Evolutionary conservation across 1,140 invertebrate species (phyloP).

Genomic region (Prorops nasuta): DNA sequence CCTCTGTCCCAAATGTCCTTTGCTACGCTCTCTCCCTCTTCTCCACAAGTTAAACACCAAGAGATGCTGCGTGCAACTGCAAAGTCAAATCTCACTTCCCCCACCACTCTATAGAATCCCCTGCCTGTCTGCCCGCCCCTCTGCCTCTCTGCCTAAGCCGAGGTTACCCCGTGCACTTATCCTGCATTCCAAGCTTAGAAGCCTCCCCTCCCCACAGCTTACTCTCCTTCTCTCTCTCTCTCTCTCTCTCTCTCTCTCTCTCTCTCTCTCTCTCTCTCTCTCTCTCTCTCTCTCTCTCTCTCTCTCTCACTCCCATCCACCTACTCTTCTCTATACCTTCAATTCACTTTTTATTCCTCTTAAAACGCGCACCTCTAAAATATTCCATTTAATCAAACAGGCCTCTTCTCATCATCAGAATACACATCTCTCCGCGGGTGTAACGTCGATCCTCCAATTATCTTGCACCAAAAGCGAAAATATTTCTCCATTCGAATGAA

Average conservation of each 20-base stretch:
- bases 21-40: constrained; percentile 3
- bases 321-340: constrained; percentile 1
- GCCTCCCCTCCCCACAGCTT: constrained; percentile 17
- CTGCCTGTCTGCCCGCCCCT: neutral
- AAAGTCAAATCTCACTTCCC: constrained; percentile 39
- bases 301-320: neutral
- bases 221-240: constrained; percentile 20
- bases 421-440: no score
- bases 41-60: constrained; percentile 25
- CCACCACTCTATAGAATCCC: neutral
- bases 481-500: no score
- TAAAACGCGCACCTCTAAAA: no score
- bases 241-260: constrained; percentile 18
- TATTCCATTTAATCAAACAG: no score
- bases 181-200: constrained; percentile 36
- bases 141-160: constrained; percentile 21
- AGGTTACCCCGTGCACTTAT: constrained; percentile 18
- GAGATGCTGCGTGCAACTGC: constrained; percentile 28
- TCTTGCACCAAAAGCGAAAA: no score
- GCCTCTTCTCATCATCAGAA: no score
- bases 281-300: constrained; percentile 3
- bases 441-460: no score
- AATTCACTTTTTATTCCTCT: neutral
- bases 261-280: neutral
- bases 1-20: constrained; percentile 3